Conservation (phyloP, 2,113 vertebrate genomes). For the Gymnogyps californianus region DNA sequence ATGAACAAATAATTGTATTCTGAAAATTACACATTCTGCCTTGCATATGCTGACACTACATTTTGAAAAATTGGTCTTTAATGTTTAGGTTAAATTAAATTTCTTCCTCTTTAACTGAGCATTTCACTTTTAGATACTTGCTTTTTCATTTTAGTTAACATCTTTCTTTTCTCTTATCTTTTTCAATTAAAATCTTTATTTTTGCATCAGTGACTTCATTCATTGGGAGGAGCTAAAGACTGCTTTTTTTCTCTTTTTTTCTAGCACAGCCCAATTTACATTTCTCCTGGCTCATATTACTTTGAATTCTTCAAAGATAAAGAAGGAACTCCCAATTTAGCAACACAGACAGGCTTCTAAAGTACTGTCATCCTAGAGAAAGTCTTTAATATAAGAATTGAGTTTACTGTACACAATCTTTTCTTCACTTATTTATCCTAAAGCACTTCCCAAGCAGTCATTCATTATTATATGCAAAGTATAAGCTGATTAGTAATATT, state of each 20-base stretch:
- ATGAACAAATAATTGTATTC: not conserved
- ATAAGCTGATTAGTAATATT: not conserved
- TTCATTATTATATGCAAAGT: not conserved
- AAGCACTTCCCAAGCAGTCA: not conserved
- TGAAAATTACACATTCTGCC: not conserved
- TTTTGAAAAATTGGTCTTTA: not conserved
- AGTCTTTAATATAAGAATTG: not conserved
- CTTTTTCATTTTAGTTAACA: not conserved
- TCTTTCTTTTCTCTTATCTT: not conserved
- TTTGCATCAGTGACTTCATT: not conserved
- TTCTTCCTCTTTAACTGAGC: not conserved
- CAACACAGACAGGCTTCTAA: not conserved
- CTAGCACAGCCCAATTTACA: not conserved
- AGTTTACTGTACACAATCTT: not conserved
- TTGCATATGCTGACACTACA: not conserved
- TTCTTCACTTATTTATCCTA: not conserved
- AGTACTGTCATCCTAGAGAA: not conserved
- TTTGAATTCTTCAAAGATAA: not conserved
- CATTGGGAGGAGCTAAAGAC: not conserved
- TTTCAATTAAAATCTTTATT: not conserved
- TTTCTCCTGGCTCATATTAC: not conserved
- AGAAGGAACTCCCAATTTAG: not conserved
- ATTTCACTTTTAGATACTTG: not conserved
- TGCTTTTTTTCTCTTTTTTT: not conserved
- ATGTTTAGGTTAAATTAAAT: not conserved